Percentiles rank a stretch among this genome's conserved stretches.
phyloP scores from a whole-genome alignment of 92 coral and sea anemone species.

The Scolanthus callimorphus region DNA sequence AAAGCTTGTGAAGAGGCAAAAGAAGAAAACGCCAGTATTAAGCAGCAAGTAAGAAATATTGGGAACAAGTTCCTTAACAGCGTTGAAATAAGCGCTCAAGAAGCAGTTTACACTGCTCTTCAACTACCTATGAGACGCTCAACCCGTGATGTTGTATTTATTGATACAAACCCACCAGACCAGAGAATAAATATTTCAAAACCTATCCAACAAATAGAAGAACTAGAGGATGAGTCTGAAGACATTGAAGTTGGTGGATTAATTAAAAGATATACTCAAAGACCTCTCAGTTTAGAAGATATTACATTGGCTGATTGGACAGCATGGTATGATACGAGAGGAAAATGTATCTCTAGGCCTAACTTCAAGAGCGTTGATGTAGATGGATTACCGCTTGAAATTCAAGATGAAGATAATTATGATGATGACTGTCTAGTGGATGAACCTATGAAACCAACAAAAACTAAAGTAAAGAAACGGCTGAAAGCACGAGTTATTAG shows the following conservation, averaged over 20 bases:
- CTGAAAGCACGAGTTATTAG: background rate
- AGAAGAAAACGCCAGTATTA: conserved; percentile 14
- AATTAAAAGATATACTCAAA: too few species aligned
- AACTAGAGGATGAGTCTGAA: too few species aligned
- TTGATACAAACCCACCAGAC: too few species aligned
- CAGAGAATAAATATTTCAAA: conserved; percentile 35
- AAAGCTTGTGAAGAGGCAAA: conserved; percentile 39
- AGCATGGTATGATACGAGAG: conserved; percentile 38
- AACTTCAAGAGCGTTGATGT: background rate
- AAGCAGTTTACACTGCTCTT: conserved; percentile 40
- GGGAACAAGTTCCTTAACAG: conserved; percentile 49
- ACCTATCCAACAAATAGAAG: too few species aligned
- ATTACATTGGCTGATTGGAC: too few species aligned
- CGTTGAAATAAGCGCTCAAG: conserved; percentile 73
- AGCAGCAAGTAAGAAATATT: conserved; percentile 49
- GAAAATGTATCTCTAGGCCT: background rate
- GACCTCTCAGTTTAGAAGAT: too few species aligned
- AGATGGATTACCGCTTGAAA: conserved; percentile 18
- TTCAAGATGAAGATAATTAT: conserved; percentile 21
- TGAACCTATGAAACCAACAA: background rate
- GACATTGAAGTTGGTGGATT: too few species aligned
- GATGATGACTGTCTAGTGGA: conserved; percentile 6
- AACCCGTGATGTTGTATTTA: conserved; percentile 37
- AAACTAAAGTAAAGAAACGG: background rate
- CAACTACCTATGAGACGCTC: conserved; percentile 44